Evolutionary conservation across 2,888 invertebrate species (phyloP), one percentile per base, ranked within the genome.

Genomic region (Seira ritae): DNA sequence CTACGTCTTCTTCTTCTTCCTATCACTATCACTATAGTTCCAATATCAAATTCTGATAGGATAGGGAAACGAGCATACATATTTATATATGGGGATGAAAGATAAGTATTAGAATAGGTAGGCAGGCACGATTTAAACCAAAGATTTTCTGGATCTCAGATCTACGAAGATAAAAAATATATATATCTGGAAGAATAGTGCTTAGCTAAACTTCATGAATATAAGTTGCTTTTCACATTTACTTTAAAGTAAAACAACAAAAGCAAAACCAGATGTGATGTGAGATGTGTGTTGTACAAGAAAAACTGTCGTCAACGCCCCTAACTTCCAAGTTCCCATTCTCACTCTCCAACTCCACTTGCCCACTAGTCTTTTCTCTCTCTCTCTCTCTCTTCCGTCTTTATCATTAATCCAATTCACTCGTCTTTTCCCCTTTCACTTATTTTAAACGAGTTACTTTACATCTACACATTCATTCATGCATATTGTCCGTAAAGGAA

Each of bases 401-500:
- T 69, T 80, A 79, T 81, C 81, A 79, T 78, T 80, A 69, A 74
- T 82, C 73, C 69, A 73, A 75, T 77, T 84, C 37, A 70, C 77
- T 82, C 70, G 71, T 72, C 79, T 70, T 74, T 65, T 79, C 65
- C 70, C 77, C 46, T 82, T 76, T 76, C 74, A 76, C 76, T 76
- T 75, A 76, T 81, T 82, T 81, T 70, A 86, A 79, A 78, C 87
- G 85, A 83, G 76, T 82, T 82, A 71, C 77, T 77, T 70, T 42
- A 70, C 20, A 31, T 60, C 60, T 66, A 22, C 37, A 46, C 66
- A n/a, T 69, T 20, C 6, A 69, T 42, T 12, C 65, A 71, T 79
- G 71, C 71, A 77, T 71, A 76, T 77, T 81, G 81, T 76, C 55
- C 55, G 77, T 67, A 81, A 81, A 76, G n/a, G n/a, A n/a, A n/a